These are phyloP conservation scores for Acestrorhynchus altus DNA, from an alignment of 2,797 vertebrate genomes.

Conservation along the genomic window DNA sequence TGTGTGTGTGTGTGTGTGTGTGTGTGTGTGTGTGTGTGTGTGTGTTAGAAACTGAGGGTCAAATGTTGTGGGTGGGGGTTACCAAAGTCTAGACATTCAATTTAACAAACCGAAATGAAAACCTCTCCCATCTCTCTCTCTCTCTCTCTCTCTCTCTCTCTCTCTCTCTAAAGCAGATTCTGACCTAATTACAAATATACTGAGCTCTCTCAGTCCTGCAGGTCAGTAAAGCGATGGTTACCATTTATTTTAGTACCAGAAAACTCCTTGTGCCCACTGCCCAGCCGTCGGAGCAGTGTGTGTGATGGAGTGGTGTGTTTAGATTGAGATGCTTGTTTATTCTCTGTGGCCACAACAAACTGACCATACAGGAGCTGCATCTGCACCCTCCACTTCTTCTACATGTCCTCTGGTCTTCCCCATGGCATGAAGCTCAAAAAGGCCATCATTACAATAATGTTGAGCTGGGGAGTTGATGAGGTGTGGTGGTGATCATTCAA, in stretches of 20 bases:
- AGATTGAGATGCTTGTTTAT: background rate
- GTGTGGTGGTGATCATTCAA: too few relatives aligned
- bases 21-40: background rate
- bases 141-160: background rate
- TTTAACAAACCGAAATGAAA: background rate
- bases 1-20: background rate
- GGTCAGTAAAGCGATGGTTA: too few relatives aligned
- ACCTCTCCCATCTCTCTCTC: background rate
- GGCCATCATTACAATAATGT: too few relatives aligned
- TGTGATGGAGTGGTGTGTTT: background rate
- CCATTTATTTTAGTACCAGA: too few relatives aligned
- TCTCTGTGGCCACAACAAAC: slow-evolving; percentile 3
- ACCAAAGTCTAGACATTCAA: slow-evolving; percentile 10
- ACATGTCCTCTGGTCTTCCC: too few relatives aligned
- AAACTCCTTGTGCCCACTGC: background rate
- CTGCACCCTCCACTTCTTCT: background rate
- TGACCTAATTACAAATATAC: background rate
- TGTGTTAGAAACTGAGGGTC: too few relatives aligned
- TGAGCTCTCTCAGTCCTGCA: too few relatives aligned
- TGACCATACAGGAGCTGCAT: background rate
- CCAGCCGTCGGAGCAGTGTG: background rate
- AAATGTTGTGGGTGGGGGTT: background rate
- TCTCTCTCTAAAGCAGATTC: background rate
- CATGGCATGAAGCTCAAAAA: background rate
- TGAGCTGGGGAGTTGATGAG: too few relatives aligned